Evolutionary conservation across 2,113 vertebrate species (phyloP), one percentile per base, ranked within the genome.

Genomic region (Epinephelus lanceolatus): DNA sequence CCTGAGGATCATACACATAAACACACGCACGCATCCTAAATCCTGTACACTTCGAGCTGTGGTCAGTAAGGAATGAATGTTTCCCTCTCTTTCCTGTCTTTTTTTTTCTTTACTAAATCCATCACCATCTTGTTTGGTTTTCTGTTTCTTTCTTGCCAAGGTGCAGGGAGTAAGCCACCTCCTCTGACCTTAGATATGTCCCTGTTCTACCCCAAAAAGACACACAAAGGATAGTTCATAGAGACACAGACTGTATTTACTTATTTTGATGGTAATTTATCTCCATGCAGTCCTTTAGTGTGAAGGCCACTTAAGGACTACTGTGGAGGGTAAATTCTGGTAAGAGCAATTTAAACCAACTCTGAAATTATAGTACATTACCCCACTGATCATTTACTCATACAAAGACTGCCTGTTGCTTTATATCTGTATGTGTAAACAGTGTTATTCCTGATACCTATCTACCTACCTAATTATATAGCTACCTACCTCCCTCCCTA

Each of bases 11-110:
- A 62, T 45, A 45, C 18, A 8, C 8, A n/a, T 13, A 67, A 45
- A 27, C 65, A 27, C 12, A 40, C 33, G 5, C 55, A 72, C 42
- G 23, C 53, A 37, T 27, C 5, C 10, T 68, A 25, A 82, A 60
- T 18, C 25, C n/a, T 66, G 72, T 27, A 45, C 6, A 21, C 40
- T 47, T 69, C 1, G 2, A 3, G 2, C 42, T 52, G 53, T 61
- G 69, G 71, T 70, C 76, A 57, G n/a, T 11, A 14, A 76, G 45
- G 15, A 85, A 52, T 27, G 47, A 74, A 56, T 49, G 37, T 55
- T 74, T 78, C 30, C 59, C 2, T 55, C 2, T 47, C 21, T 45
- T 12, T 45, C 2, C 42, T 11, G 40, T 42, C 40, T 14, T 47
- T 19, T 56, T 56, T 45, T 25, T 13, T 40, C 13, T 23, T 42